Base-by-base conservation (phyloP, 2,888 invertebrate species). In the Acleris literana region DNA sequence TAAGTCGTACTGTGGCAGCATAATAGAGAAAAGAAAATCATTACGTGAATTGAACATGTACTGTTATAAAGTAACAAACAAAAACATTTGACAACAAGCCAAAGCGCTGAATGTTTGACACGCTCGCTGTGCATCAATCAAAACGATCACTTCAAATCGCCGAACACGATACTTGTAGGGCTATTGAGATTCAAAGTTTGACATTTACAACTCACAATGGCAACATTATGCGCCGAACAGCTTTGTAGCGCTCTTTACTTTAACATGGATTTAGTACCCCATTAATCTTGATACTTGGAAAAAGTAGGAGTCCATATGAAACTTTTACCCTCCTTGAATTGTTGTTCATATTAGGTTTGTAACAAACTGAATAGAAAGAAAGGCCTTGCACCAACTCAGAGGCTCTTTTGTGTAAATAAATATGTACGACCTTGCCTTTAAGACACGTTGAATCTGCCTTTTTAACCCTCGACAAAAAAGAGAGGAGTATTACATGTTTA, bases 141-240 rank as follows among this genome's bases (percentile, higher is more conserved):
- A 52, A 66, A 48, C 52, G 53, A 22, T 62, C 59, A 44, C 55
- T 65, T 55, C 48, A 55, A 60, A 64, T 49, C 60, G 13, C 20
- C 22, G 55, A 51, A 60, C 60, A 65, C 55, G 60, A 61, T 56
- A 55, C 49, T 64, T 46, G 65, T 51, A 56, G 60, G 60, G 60
- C 65, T 52, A 65, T 65, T 65, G 55, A 65, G 65, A 56, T 61
- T 65, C 65, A 51, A 65, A 65, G 65, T 65, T 66, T 61, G 60
- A 61, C 61, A 61, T 66, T 66, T 61, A 65, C 53, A 58, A 59
- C 60, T 60, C 33, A 60, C 60, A 65, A 65, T 65, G 44, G 65
- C 65, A 51, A 65, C 65, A 33, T 56, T 61, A 55, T 65, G 29
- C 33, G 60, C 9, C 55, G 54, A 25, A 49, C 54, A 53, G 43